A percentile compares a stretch with the other conserved stretches of the same genome.
These are phyloP conservation scores for Eulacestoma nigropectus DNA, from an alignment of 2,113 vertebrate species.

Conservation along the genomic window DNA sequence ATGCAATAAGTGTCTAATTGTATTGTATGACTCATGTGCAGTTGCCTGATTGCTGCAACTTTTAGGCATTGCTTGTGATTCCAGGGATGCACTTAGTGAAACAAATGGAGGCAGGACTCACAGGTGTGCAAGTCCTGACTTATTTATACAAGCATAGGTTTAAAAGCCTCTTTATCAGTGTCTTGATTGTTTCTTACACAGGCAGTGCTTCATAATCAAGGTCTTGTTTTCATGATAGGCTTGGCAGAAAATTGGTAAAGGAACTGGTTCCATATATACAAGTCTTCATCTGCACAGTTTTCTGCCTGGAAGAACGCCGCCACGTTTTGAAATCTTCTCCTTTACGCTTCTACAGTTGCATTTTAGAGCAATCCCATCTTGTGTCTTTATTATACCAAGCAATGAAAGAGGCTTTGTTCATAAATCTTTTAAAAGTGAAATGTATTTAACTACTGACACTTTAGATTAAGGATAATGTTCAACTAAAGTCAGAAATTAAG, in stretches of 20 bases:
- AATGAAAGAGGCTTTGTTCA: not conserved
- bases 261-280: not conserved
- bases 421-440: slow-evolving; percentile 18
- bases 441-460: slow-evolving; percentile 23
- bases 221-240: not conserved
- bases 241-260: not conserved
- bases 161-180: not conserved
- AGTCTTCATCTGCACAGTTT: not conserved
- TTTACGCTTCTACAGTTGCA: not conserved
- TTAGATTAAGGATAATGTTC: slow-evolving; percentile 28
- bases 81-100: not conserved
- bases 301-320: not conserved
- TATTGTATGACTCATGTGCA: not conserved
- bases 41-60: not conserved
- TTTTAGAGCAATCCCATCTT: not conserved
- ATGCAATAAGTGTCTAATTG: not conserved
- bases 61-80: not conserved
- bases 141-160: not conserved
- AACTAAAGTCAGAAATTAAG: slow-evolving; percentile 35
- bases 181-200: not conserved
- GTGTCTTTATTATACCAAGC: not conserved
- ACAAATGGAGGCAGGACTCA: not conserved
- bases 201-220: not conserved
- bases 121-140: not conserved
- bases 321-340: not conserved